Conservation (phyloP, 2,113 vertebrate species). For the Podilymbus podiceps region DNA sequence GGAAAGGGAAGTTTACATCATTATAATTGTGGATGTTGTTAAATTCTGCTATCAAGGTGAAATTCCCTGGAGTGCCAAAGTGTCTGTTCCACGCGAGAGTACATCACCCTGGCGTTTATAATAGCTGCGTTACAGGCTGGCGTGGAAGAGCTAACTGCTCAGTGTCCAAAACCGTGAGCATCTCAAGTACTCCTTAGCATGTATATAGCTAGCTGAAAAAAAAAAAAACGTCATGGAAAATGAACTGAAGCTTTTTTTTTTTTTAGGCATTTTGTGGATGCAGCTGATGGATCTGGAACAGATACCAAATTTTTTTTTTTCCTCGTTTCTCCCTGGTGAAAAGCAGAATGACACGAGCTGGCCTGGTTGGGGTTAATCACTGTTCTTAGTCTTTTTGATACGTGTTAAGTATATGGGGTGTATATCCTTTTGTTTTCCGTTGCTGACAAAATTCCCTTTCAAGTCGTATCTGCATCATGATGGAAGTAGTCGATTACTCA, state of each 20-base stretch:
- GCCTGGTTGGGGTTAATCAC: not conserved
- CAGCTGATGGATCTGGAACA: not conserved
- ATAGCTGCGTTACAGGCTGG: not conserved
- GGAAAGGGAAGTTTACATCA: constrained; percentile 66
- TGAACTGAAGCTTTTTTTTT: not conserved
- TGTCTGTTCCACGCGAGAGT: not conserved
- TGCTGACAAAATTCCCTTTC: not conserved
- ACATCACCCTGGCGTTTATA: not conserved
- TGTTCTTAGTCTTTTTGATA: not conserved
- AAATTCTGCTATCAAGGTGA: constrained; percentile 49
- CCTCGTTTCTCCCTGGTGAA: not conserved
- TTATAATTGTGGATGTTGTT: not conserved
- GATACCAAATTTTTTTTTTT: not conserved
- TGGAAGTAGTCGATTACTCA: not conserved
- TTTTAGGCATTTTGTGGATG: not conserved
- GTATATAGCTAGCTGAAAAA: not conserved
- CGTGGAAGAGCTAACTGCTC: not conserved
- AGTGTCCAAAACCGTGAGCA: not conserved
- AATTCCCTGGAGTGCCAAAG: not conserved
- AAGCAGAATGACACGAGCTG: not conserved
- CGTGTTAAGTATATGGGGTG: not conserved
- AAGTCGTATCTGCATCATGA: not conserved
- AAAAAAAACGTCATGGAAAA: not conserved
- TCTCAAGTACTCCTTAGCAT: not conserved
- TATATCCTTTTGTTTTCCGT: not conserved